phyloP scores from a whole-genome alignment of 2,888 invertebrate genomes.

The Coelinius sp. region DNA sequence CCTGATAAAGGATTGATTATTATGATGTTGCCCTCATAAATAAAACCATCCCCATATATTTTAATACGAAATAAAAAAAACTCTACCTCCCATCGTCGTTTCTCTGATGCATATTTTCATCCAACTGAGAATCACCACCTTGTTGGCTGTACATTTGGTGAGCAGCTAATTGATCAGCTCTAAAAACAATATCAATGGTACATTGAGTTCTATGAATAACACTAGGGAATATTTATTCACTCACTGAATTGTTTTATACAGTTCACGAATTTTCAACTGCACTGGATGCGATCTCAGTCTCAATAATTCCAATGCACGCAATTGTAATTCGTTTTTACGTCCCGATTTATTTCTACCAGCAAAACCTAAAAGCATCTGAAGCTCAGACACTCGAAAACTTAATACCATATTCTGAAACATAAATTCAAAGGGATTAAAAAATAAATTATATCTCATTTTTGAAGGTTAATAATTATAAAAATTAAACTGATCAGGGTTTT shows the following conservation, averaged over 20 bases:
- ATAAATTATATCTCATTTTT: no score
- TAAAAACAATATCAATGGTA: conserved; percentile 47
- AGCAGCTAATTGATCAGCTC: conserved; percentile 65
- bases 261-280: conserved; percentile 78
- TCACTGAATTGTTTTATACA: conserved; percentile 79
- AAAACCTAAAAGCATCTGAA: conserved; percentile 86
- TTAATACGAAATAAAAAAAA: conserved; percentile 1
- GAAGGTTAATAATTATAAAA: no score
- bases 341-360: conserved; percentile 86
- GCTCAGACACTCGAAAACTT: conserved; percentile 86
- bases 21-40: conserved; percentile 61
- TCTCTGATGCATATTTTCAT: conserved; percentile 67
- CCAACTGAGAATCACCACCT: conserved; percentile 64
- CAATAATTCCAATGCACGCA: conserved; percentile 81
- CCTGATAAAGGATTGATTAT: conserved; percentile 62
- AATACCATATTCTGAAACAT: conserved; percentile 72
- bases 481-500: no score
- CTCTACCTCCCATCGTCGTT: conserved; percentile 61
- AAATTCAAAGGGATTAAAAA: no score
- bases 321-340: conserved; percentile 84
- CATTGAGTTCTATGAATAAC: neutral
- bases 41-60: neutral
- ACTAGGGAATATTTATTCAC: conserved; percentile 56
- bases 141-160: conserved; percentile 66
- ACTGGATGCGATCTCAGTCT: conserved; percentile 77